phyloP scores from a whole-genome alignment of 1,140 invertebrate genomes.

The Ceratosolen fusciceps region DNA sequence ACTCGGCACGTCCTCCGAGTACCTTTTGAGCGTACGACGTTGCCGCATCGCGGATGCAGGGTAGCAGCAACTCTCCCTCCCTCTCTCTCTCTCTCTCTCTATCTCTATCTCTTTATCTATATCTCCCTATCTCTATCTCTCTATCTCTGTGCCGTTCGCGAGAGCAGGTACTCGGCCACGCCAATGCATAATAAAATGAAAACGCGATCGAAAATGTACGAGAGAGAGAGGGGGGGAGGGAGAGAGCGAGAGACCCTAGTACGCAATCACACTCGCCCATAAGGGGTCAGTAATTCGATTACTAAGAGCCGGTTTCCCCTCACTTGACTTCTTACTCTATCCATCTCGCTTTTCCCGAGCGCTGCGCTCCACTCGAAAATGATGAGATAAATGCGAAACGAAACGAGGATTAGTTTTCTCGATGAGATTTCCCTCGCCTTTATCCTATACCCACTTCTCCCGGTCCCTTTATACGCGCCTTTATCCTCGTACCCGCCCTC shows the following conservation, averaged over 20 bases:
- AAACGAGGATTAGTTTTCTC: slow-evolving; percentile 1
- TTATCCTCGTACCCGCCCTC: not conserved
- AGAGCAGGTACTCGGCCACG: not conserved
- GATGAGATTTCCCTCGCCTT: not conserved
- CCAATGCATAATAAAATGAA: slow-evolving; percentile 35
- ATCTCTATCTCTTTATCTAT: too few species aligned
- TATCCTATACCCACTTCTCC: not conserved
- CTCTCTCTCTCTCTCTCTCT: too few species aligned
- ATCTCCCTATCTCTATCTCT: too few species aligned
- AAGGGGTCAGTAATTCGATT: slow-evolving; percentile 68
- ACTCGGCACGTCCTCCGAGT: too few species aligned
- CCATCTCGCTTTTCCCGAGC: slow-evolving; percentile 37
- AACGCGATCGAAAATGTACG: not conserved
- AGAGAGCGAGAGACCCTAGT: slow-evolving; percentile 49
- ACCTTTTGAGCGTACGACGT: too few species aligned
- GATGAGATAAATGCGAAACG: slow-evolving; percentile 20
- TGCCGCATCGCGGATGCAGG: too few species aligned
- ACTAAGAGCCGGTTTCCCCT: slow-evolving; percentile 54
- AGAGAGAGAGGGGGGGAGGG: slow-evolving; percentile 24
- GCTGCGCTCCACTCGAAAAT: not conserved
- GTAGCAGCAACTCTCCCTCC: too few species aligned
- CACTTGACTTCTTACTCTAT: slow-evolving; percentile 49
- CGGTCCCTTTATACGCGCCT: not conserved
- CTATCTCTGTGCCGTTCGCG: too few species aligned
- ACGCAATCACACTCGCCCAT: slow-evolving; percentile 67